A percentile compares a stretch with the other conserved stretches of the same genome.
These are phyloP conservation scores for Enteromius mattozi DNA, from an alignment of 2,797 vertebrate genomes.

Conservation along the genomic window DNA sequence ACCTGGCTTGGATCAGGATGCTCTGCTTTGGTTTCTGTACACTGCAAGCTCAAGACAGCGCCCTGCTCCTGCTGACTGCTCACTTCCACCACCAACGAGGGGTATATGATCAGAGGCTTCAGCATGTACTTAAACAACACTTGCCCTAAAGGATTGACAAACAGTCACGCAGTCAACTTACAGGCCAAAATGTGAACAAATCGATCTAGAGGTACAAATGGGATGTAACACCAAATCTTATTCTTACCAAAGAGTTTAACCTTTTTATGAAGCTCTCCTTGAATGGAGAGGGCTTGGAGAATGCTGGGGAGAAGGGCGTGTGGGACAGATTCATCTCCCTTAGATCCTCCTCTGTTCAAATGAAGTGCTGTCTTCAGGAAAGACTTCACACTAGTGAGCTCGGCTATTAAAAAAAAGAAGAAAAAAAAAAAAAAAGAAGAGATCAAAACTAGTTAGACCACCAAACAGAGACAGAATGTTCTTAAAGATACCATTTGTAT, in stretches of 20 bases:
- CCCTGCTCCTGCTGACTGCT: slow-evolving; percentile 74
- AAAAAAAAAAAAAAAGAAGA: slow-evolving; percentile 32
- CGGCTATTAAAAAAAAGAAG: slow-evolving; percentile 62
- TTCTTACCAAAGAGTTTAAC: slow-evolving; percentile 90
- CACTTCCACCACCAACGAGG: slow-evolving; percentile 78
- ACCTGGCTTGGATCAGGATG: slow-evolving; percentile 84
- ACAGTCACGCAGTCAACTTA: not conserved
- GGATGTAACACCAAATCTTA: not conserved
- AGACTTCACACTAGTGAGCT: slow-evolving; percentile 78
- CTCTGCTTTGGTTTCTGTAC: slow-evolving; percentile 70
- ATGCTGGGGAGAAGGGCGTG: slow-evolving; percentile 76
- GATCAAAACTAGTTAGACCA: not conserved
- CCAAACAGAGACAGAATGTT: not conserved
- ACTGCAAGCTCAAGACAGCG: slow-evolving; percentile 78
- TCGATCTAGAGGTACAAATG: not conserved
- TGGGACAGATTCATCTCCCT: slow-evolving; percentile 67
- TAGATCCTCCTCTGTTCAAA: slow-evolving; percentile 70
- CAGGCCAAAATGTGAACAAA: not conserved
- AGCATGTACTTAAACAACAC: slow-evolving; percentile 88
- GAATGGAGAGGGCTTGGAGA: slow-evolving; percentile 87
- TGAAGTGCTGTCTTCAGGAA: slow-evolving; percentile 82
- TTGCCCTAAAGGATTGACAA: slow-evolving; percentile 79
- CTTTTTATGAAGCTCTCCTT: slow-evolving; percentile 88
- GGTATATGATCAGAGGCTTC: slow-evolving; percentile 84
- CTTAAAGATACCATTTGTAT: not conserved